These are phyloP conservation scores for Alexandromys fortis DNA, from an alignment of 2,113 vertebrate species.

Conservation along the genomic window DNA sequence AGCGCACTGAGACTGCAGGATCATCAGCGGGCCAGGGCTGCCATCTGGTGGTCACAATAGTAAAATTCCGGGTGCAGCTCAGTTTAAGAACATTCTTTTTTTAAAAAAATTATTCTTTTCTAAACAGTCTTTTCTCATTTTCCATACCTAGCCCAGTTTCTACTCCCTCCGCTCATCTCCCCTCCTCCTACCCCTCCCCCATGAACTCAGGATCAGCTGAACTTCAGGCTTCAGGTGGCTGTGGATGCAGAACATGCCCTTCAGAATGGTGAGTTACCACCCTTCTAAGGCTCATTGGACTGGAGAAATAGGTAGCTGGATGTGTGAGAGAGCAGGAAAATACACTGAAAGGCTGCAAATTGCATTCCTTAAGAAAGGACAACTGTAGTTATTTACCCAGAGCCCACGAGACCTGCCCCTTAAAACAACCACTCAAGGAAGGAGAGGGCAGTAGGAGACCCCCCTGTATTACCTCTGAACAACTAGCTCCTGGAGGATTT, in stretches of 20 bases:
- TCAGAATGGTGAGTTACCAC: not conserved
- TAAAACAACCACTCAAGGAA: not conserved
- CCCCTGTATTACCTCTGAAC: not conserved
- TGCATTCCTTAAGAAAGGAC: not conserved
- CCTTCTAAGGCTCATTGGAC: not conserved
- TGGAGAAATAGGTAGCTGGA: not conserved
- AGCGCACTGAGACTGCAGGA: no score
- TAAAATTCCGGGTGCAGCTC: not conserved
- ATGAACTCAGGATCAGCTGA: not conserved
- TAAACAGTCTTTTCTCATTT: no score
- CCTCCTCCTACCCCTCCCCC: no score
- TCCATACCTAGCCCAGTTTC: no score
- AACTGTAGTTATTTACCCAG: not conserved
- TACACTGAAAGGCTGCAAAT: not conserved
- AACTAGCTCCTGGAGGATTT: not conserved
- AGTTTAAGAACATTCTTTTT: not conserved
- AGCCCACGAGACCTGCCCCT: not conserved
- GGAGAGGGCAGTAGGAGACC: not conserved
- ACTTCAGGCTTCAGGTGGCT: not conserved
- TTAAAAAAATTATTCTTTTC: no score
- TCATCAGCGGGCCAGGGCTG: not conserved
- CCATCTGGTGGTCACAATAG: not conserved
- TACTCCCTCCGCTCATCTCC: no score
- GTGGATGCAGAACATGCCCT: not conserved
- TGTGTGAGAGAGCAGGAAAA: not conserved